Conservation (phyloP, 1,140 invertebrate genomes). For the Lordiphosa clarofinis region DNA sequence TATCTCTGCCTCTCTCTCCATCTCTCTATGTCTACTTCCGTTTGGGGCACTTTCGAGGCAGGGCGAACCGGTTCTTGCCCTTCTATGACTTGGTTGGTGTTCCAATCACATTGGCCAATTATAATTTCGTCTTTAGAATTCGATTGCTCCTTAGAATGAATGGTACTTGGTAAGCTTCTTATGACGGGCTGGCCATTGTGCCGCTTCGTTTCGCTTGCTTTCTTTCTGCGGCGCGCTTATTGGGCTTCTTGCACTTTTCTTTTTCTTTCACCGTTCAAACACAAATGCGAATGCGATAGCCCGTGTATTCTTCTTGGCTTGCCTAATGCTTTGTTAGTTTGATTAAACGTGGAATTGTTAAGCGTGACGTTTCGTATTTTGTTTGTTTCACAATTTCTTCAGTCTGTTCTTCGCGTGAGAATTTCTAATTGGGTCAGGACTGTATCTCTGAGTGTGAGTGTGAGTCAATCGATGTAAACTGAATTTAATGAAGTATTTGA, state of each 20-base stretch:
- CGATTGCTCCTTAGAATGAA: slow-evolving; percentile 41
- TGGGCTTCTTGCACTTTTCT: slow-evolving; percentile 47
- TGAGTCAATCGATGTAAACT: slow-evolving; percentile 28
- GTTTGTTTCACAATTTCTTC: slow-evolving; percentile 12
- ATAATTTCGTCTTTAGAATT: slow-evolving; percentile 29
- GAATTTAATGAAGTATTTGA: slow-evolving; percentile 61
- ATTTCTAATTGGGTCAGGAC: slow-evolving; percentile 67
- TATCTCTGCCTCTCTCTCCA: slow-evolving; percentile 33
- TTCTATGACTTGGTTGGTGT: slow-evolving; percentile 12
- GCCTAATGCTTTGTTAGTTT: slow-evolving; percentile 54
- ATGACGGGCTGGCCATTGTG: slow-evolving; percentile 43
- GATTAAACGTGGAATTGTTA: slow-evolving; percentile 72
- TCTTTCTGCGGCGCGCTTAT: slow-evolving; percentile 54
- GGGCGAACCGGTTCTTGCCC: slow-evolving; percentile 58
- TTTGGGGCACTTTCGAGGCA: slow-evolving; percentile 57
- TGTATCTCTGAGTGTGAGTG: background rate
- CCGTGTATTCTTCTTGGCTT: slow-evolving; percentile 34
- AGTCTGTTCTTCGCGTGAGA: slow-evolving; percentile 66
- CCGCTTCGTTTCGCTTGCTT: slow-evolving; percentile 59
- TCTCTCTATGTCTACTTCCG: slow-evolving; percentile 44
- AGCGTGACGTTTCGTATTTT: slow-evolving; percentile 63
- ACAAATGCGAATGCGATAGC: slow-evolving; percentile 16
- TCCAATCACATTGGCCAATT: slow-evolving; percentile 32
- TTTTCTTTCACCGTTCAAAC: slow-evolving; percentile 43
- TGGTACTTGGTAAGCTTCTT: slow-evolving; percentile 39